phyloP scores from a whole-genome alignment of 2,888 invertebrate species.

The Athrips mouffetella region DNA sequence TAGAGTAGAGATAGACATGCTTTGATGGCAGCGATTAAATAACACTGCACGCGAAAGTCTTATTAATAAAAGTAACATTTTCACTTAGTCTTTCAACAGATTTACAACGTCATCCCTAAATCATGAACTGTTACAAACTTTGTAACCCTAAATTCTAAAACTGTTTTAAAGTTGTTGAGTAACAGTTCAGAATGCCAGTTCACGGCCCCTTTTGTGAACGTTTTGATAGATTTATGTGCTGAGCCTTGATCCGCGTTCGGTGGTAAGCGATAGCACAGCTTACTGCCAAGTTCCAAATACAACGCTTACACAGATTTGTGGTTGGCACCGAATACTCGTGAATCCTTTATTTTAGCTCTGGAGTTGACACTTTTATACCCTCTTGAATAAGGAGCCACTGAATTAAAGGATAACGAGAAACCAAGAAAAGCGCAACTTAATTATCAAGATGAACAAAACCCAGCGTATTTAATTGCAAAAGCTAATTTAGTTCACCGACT shows the following conservation, averaged over 20 bases:
- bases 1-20: background rate
- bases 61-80: background rate
- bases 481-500: constrained; percentile 37
- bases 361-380: background rate
- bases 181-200: constrained; percentile 26
- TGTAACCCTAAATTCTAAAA: constrained; percentile 2
- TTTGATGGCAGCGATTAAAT: background rate
- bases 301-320: constrained; percentile 42
- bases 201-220: constrained; percentile 43
- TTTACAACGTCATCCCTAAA: background rate
- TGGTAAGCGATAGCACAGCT: constrained; percentile 36
- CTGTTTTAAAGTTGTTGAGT: constrained; percentile 13
- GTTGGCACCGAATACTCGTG: constrained; percentile 23
- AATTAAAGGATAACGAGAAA: background rate
- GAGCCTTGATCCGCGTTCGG: constrained; percentile 39
- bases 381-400: background rate
- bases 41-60: background rate
- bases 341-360: constrained; percentile 1
- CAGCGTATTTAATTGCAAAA: constrained; percentile 35
- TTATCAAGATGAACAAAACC: background rate
- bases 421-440: background rate
- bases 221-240: constrained; percentile 47
- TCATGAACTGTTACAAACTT: constrained; percentile 1
- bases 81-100: background rate
- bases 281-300: constrained; percentile 39